These are phyloP conservation scores for Steromphala cineraria DNA, from an alignment of 2,888 invertebrate species.

Conservation along the genomic window DNA sequence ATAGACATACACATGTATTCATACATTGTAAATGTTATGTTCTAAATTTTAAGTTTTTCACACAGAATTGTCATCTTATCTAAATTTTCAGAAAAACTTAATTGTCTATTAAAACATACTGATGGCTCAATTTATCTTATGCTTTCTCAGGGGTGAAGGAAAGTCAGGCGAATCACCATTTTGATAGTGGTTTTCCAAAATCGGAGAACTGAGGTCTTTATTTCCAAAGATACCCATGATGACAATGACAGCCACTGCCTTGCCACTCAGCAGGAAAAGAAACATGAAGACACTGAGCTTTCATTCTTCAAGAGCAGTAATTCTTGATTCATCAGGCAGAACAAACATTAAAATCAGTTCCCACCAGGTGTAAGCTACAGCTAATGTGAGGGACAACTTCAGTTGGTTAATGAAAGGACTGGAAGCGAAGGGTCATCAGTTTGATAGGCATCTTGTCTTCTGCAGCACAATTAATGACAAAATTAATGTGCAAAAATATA, in stretches of 20 bases:
- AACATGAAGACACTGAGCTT: constrained; percentile 26
- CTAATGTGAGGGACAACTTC: neutral
- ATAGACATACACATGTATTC: too few relatives aligned
- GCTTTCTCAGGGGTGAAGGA: too few relatives aligned
- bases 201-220: too few relatives aligned
- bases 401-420: constrained; percentile 13
- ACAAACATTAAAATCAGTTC: constrained; percentile 31
- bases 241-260: constrained; percentile 29
- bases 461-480: constrained; percentile 24
- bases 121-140: too few relatives aligned
- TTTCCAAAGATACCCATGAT: too few relatives aligned
- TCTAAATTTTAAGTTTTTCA: too few relatives aligned
- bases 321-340: constrained; percentile 21
- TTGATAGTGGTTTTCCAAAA: too few relatives aligned
- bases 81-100: too few relatives aligned
- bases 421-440: neutral
- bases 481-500: constrained; percentile 22
- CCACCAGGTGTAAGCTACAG: neutral
- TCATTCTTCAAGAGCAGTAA: neutral
- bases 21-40: too few relatives aligned
- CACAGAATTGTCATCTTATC: too few relatives aligned
- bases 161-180: too few relatives aligned
- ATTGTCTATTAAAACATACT: too few relatives aligned
- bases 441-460: constrained; percentile 22
- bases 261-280: neutral